A percentile compares a stretch with the other conserved stretches of the same genome.
Evolutionary conservation across 2,113 vertebrate genomes (phyloP).

Genomic region (rabbit (Oryctolagus cuniculus)): DNA sequence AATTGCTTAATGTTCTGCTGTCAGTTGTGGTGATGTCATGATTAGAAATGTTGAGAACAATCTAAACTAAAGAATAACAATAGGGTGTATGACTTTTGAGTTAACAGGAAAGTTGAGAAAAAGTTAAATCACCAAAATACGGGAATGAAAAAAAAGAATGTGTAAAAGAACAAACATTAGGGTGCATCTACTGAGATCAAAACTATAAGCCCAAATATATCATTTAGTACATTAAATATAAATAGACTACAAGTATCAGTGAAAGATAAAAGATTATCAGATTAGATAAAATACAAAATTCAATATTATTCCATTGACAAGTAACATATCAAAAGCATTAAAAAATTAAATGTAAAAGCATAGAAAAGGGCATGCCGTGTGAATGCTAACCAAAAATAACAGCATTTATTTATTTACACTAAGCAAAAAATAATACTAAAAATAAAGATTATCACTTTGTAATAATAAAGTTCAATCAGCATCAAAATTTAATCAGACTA

Average conservation of each 20-base stretch:
- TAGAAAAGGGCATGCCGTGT: background rate
- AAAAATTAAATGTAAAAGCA: background rate
- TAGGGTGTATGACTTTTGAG: background rate
- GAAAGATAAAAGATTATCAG: conserved; percentile 47
- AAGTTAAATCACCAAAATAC: background rate
- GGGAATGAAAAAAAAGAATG: conserved; percentile 37
- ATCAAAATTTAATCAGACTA: background rate
- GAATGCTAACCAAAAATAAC: conserved; percentile 12
- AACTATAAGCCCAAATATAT: background rate
- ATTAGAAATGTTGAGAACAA: background rate
- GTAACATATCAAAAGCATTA: background rate
- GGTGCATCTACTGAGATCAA: background rate
- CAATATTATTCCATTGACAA: background rate
- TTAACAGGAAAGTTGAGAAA: conserved; percentile 39
- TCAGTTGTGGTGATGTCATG: background rate
- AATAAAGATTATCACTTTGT: background rate
- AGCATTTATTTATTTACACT: background rate
- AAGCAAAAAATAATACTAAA: background rate
- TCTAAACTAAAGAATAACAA: conserved; percentile 10
- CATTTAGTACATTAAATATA: conserved; percentile 42
- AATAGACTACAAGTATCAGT: background rate
- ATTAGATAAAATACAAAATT: conserved; percentile 26
- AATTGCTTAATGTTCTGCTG: background rate
- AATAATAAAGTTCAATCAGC: background rate
- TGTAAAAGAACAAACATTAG: conserved; percentile 18